These are phyloP conservation scores for Agrilus biguttatus DNA, from an alignment of 2,888 invertebrate species.

Conservation along the genomic window DNA sequence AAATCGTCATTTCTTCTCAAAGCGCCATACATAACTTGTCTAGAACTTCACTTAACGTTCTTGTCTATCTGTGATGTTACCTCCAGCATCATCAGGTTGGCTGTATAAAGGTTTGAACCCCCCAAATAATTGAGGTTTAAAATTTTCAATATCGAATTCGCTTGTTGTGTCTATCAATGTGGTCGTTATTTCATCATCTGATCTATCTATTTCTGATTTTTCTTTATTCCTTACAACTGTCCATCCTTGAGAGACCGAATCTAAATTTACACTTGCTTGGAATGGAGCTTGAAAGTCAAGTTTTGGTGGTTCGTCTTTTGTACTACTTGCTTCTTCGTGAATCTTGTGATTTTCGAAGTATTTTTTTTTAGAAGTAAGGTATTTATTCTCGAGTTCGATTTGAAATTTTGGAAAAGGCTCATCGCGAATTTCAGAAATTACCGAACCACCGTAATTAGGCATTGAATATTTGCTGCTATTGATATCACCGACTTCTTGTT, in stretches of 20 bases:
- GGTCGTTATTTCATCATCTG: constrained; percentile 20
- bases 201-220: constrained; percentile 15
- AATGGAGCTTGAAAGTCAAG: constrained; percentile 54
- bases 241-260: constrained; percentile 46
- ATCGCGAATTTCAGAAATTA: constrained; percentile 33
- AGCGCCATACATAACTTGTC: too few relatives aligned
- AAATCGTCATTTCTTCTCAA: too few relatives aligned
- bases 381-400: constrained; percentile 3
- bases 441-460: constrained; percentile 34
- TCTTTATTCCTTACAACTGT: constrained; percentile 35
- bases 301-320: constrained; percentile 23
- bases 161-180: constrained; percentile 27
- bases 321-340: constrained; percentile 9
- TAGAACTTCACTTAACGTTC: too few relatives aligned
- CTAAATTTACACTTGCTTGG: constrained; percentile 48
- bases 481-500: neutral
- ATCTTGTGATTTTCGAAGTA: constrained; percentile 9
- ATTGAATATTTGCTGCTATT: constrained; percentile 27
- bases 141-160: constrained; percentile 48
- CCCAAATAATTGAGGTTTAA: constrained; percentile 52
- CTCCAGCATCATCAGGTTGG: constrained; percentile 16
- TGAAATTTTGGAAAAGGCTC: neutral
- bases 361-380: constrained; percentile 2
- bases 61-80: too few relatives aligned
- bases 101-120: constrained; percentile 56